Evolutionary conservation across 92 coral and sea anemone species (phyloP).

Genomic region (Hydrozoanthus gracilis): DNA sequence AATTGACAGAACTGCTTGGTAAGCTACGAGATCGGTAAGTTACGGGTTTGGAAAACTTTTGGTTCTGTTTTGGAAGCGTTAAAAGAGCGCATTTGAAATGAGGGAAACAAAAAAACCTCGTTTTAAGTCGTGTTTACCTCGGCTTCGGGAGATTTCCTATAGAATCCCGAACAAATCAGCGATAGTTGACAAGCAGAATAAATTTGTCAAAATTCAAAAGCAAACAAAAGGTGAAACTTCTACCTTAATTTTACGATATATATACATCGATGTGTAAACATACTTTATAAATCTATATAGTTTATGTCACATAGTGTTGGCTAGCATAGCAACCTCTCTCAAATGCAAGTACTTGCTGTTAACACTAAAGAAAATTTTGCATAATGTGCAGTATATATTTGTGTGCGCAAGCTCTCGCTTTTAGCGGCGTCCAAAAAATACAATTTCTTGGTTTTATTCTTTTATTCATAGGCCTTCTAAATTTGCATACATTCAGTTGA

Average conservation of each 20-base stretch:
- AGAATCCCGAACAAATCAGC: neutral
- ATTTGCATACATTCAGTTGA: too few species aligned
- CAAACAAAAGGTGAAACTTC: slow-evolving; percentile 9
- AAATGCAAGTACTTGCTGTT: too few species aligned
- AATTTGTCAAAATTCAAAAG: slow-evolving; percentile 17
- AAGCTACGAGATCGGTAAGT: neutral
- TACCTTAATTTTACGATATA: slow-evolving; percentile 11
- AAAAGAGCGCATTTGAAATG: neutral
- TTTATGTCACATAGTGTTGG: slow-evolving; percentile 4
- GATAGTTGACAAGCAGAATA: neutral
- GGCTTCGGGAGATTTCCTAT: neutral
- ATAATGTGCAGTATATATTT: neutral
- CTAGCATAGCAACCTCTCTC: slow-evolving; percentile 9
- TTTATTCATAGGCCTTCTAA: too few species aligned
- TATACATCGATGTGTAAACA: slow-evolving; percentile 12
- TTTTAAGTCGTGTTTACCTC: too few species aligned
- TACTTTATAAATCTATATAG: slow-evolving; percentile 23
- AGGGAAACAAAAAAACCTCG: neutral
- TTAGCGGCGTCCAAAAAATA: too few species aligned
- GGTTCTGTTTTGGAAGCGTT: neutral
- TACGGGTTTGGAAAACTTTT: neutral
- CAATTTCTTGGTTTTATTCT: too few species aligned
- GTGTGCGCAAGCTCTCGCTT: too few species aligned
- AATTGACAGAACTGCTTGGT: too few species aligned
- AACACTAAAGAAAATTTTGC: neutral